Conservation (phyloP, 2,113 vertebrate species). For the Brachyhypopomus gauderio region DNA sequence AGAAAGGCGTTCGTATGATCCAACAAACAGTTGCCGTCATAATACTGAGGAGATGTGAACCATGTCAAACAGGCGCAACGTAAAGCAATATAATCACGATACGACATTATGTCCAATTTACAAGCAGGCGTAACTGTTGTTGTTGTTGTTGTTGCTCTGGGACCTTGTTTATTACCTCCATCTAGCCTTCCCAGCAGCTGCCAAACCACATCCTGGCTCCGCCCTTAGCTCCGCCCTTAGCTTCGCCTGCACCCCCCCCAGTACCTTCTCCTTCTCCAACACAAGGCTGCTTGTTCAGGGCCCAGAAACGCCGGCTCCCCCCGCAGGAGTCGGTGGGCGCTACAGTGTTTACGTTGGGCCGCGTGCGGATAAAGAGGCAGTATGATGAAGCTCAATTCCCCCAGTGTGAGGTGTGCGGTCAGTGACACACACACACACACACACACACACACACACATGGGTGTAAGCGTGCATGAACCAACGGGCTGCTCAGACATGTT, state of each 20-base stretch:
- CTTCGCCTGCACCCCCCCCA: too few species aligned
- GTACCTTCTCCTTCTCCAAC: not conserved
- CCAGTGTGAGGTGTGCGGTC: slow-evolving; percentile 38
- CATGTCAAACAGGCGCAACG: too few species aligned
- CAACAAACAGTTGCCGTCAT: too few species aligned
- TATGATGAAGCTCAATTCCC: slow-evolving; percentile 43
- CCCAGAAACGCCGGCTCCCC: too few species aligned
- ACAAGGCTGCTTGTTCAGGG: not conserved
- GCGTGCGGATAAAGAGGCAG: slow-evolving; percentile 37
- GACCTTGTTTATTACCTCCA: slow-evolving; percentile 5
- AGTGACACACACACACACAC: not conserved
- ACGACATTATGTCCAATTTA: too few species aligned
- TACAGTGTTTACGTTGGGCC: slow-evolving; percentile 1
- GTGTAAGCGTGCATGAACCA: slow-evolving; percentile 12
- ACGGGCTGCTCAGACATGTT: slow-evolving; percentile 4
- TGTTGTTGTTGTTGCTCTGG: not conserved
- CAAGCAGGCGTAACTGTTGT: too few species aligned
- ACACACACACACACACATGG: not conserved
- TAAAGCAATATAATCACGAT: too few species aligned
- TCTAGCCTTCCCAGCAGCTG: slow-evolving; percentile 1
- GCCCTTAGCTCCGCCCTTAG: too few species aligned
- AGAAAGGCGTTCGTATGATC: too few species aligned
- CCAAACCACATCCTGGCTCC: not conserved
- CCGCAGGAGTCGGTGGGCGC: not conserved
- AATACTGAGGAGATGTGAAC: too few species aligned